These are phyloP conservation scores for Corythaeola cristata DNA, from an alignment of 2,113 vertebrate genomes.

Conservation along the genomic window DNA sequence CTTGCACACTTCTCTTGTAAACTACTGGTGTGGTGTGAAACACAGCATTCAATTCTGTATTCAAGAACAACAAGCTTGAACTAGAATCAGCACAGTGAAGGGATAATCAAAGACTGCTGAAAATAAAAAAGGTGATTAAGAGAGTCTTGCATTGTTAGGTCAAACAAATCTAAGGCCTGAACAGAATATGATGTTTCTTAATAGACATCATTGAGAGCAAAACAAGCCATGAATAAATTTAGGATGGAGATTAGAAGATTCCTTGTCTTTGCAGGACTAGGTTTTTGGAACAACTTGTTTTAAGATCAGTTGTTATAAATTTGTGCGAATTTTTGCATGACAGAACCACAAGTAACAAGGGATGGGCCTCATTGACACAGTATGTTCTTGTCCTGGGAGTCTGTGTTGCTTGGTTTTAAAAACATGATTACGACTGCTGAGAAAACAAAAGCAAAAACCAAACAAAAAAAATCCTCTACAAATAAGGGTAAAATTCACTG, in stretches of 20 bases:
- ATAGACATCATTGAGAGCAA: background rate
- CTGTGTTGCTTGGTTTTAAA: background rate
- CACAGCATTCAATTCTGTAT: background rate
- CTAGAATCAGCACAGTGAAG: background rate
- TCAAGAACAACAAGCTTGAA: background rate
- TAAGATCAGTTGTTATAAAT: background rate
- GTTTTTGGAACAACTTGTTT: background rate
- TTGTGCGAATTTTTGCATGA: background rate
- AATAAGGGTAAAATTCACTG: background rate
- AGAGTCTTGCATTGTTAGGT: background rate
- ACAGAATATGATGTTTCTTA: background rate
- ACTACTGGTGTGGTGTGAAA: background rate
- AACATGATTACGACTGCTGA: background rate
- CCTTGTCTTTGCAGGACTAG: background rate
- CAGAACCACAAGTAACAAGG: background rate
- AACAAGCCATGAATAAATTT: background rate
- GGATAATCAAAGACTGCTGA: background rate
- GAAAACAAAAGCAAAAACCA: background rate
- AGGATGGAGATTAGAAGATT: background rate
- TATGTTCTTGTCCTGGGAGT: background rate
- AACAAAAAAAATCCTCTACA: background rate
- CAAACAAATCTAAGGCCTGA: background rate
- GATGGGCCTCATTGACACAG: background rate
- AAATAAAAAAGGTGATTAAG: background rate
- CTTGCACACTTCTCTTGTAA: background rate